Evolutionary conservation across 2,888 invertebrate genomes (phyloP).

Genomic region (Callyntrura guangdongensis): DNA sequence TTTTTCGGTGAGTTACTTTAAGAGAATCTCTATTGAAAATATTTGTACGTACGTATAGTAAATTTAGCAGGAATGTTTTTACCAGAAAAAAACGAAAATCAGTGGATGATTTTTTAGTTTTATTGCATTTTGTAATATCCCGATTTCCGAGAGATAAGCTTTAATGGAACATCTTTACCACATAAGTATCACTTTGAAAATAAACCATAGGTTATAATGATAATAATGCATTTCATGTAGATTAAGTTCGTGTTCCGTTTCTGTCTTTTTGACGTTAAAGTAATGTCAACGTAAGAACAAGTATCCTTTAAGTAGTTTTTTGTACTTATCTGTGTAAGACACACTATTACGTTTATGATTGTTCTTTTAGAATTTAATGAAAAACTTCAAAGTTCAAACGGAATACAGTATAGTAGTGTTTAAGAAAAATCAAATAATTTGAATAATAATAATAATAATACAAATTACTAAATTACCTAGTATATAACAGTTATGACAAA

Average conservation of each 20-base stretch:
- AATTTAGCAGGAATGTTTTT: background rate
- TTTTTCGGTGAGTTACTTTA: slow-evolving; percentile 28
- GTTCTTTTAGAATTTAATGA: background rate
- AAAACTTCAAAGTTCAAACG: slow-evolving; percentile 42
- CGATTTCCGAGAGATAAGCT: slow-evolving; percentile 32
- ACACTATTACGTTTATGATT: too few species aligned
- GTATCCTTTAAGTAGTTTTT: background rate
- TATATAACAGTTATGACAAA: background rate
- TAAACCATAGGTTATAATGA: slow-evolving; percentile 1
- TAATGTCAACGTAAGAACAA: background rate
- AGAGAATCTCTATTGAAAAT: slow-evolving; percentile 34
- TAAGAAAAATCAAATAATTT: background rate
- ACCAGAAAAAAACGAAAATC: background rate
- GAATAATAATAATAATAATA: slow-evolving; percentile 8
- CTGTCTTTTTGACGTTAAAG: too few species aligned
- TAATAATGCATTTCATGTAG: background rate
- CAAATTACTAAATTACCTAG: background rate
- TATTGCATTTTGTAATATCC: slow-evolving; percentile 45
- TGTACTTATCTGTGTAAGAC: background rate
- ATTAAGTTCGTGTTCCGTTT: background rate
- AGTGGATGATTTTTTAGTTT: background rate
- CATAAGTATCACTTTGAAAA: background rate
- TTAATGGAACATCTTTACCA: slow-evolving; percentile 52
- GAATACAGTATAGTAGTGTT: slow-evolving; percentile 33
- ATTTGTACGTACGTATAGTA: background rate